Evolutionary conservation across 2,113 vertebrate species (phyloP), one percentile per base, ranked within the genome.

Genomic region (Chionomys nivalis): DNA sequence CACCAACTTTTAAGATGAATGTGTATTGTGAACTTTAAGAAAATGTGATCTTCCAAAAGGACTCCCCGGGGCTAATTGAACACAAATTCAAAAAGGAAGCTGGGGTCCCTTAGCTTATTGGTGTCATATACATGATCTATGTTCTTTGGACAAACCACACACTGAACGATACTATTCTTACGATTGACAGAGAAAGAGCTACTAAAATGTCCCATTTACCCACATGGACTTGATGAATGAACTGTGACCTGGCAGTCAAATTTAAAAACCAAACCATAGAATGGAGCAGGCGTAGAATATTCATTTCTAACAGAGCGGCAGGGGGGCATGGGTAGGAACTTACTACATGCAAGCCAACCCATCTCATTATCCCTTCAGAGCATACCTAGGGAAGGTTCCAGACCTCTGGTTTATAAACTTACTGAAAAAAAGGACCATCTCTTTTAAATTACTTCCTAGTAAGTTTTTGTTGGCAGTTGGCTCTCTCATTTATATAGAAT

Each of bases 381-480:
- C 17, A 24, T 19, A 82, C 3, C 11, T 44, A 55, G 31, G 49
- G 61, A 72, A 72, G 28, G 16, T n/a, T 72, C 19, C 5, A 36
- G 24, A 55, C 12, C 7, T 1, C 12, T 83, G 66, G 6, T 72
- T 83, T 83, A 42, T 10, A 61, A 73, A 68, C n/a, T 72, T 58
- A 58, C 63, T 83, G 42, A 2, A 23, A 82, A 68, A 36, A 58
- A 55, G 19, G 4, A 26, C 39, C 44, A 39, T 86, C 72, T 63
- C 33, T 94, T 82, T 94, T 52, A 63, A 89, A 39, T 33, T 65
- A 72, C 83, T 73, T 89, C 24, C 66, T 89, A 26, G 77, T 75
- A 73, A 87, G 1, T 49, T 49, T 61, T 17, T 76, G 31, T 72
- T 89, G 7, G n/a, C 66, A 73, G 14, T 49, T 65, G 36, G 1